Conservation (phyloP, 2,113 vertebrate genomes). For the Procavia capensis region DNA sequence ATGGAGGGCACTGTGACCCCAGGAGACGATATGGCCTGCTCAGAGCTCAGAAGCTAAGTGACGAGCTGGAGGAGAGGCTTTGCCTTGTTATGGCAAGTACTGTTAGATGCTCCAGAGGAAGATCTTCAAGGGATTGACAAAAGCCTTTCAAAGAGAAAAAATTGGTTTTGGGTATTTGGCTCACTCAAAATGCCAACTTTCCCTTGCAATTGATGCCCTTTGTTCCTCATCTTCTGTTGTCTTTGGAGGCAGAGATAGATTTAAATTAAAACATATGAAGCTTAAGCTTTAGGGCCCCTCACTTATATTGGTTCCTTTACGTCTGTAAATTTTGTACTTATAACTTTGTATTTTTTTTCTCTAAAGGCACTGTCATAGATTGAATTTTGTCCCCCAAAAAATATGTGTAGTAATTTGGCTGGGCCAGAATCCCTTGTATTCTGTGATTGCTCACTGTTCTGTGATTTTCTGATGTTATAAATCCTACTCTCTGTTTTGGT, state of each 20-base stretch:
- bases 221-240: neutral
- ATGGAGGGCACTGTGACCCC: neutral
- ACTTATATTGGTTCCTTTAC: neutral
- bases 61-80: neutral
- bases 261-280: neutral
- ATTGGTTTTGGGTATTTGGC: neutral
- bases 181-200: neutral
- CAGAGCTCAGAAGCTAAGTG: neutral
- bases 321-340: neutral
- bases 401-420: no score
- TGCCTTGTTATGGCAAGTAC: neutral
- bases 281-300: neutral
- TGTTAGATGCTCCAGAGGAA: neutral
- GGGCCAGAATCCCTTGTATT: no score
- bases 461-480: no score
- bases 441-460: no score
- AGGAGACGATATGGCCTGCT: neutral
- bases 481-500: no score
- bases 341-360: constrained; percentile 12
- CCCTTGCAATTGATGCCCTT: neutral
- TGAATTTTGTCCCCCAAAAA: no score
- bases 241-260: neutral
- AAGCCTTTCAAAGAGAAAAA: neutral
- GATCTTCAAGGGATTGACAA: neutral
- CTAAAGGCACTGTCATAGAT: no score